Base-by-base conservation (phyloP, 2,113 vertebrate genomes). In the Odobenus rosmarus region DNA sequence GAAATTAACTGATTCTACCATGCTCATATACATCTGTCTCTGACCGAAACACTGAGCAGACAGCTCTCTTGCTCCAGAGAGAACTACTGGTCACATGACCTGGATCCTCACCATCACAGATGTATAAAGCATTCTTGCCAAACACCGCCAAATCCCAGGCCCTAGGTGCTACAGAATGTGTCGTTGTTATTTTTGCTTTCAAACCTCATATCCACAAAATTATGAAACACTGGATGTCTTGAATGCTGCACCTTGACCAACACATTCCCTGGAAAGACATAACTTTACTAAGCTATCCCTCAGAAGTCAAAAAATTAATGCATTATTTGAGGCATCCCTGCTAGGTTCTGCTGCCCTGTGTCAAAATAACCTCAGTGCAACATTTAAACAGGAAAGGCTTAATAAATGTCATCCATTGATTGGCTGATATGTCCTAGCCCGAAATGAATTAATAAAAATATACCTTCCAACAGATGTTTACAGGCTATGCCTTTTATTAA, bases 1-100 rank as follows among this genome's bases (percentile, higher is more conserved):
- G 80, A 85, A 98, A 96, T 95, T 72, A 10, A 53, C 77, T 72
- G 88, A 92, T 97, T 71, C 69, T 49, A 95, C 19, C 89, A 62
- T 72, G 16, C 0, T 72, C 83, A 67, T 67, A 76, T 84, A 59
- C 67, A 77, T 71, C 64, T 98, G 90, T 74, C 77, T 80, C 77
- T 95, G 69, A 93, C 2, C 1, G 42, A 95, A 88, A 91, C 51
- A 6, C 39, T 3, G 10, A 97, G 64, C 71, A 95, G 57, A 61
- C 7, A 26, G 28, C 49, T 79, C 6, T 33, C 0, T 28, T 46
- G 31, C 21, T 90, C 14, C 42, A 59, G 93, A 97, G 89, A 95
- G 19, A 96, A 77, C 61, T 90, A 12, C 21, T 55, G 80, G 16
- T 92, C 84, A 46, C 23, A 2, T 72, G 93, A 55, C 80, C 61